These are phyloP conservation scores for Clinocottus analis DNA, from an alignment of 2,113 vertebrate genomes.

Conservation along the genomic window DNA sequence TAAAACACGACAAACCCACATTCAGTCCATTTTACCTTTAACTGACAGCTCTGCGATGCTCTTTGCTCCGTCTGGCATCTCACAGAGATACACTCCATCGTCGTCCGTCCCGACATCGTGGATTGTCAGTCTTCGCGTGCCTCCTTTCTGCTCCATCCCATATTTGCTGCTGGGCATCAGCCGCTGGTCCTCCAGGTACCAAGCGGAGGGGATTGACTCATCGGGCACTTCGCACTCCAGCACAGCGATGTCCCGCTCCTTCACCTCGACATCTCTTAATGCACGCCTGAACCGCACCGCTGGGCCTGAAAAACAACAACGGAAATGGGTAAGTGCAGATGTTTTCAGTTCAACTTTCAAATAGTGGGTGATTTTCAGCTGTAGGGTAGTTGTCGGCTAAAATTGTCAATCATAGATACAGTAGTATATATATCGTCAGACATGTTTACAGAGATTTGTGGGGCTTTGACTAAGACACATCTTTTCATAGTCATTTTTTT, in stretches of 20 bases:
- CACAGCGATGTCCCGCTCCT: slow-evolving; percentile 87
- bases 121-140: slow-evolving; percentile 88
- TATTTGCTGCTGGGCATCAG: slow-evolving; percentile 91
- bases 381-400: neutral
- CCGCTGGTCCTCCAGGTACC: slow-evolving; percentile 94
- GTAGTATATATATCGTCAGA: too few species aligned
- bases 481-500: neutral
- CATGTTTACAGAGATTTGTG: neutral
- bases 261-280: slow-evolving; percentile 88
- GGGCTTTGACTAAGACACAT: neutral
- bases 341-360: neutral
- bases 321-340: neutral
- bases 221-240: slow-evolving; percentile 94
- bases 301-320: slow-evolving; percentile 80
- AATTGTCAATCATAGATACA: neutral
- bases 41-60: slow-evolving; percentile 92
- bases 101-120: slow-evolving; percentile 88
- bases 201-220: slow-evolving; percentile 86
- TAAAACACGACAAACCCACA: neutral
- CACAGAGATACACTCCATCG: slow-evolving; percentile 94
- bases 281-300: slow-evolving; percentile 86
- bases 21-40: slow-evolving; percentile 78
- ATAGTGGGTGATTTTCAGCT: neutral
- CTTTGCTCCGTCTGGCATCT: slow-evolving; percentile 92
- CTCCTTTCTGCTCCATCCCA: slow-evolving; percentile 90